phyloP scores from a whole-genome alignment of 2,888 invertebrate genomes.

The Drosophila maculinotata region DNA sequence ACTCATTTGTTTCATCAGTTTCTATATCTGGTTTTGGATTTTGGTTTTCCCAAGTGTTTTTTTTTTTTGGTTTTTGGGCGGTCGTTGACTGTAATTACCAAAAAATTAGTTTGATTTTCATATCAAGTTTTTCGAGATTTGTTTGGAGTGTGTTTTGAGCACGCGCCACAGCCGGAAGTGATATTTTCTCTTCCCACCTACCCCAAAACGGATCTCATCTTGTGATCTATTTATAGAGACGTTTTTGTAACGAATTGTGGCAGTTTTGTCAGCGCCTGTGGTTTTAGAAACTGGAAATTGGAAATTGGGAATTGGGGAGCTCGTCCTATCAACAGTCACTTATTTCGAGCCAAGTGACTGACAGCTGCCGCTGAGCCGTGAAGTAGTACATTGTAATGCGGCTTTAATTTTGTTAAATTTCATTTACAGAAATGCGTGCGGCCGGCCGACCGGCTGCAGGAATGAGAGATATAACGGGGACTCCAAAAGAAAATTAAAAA shows the following conservation, averaged over 20 bases:
- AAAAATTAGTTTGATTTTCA: conserved; percentile 75
- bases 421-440: conserved; percentile 70
- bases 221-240: conserved; percentile 52
- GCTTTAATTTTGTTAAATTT: conserved; percentile 67
- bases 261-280: conserved; percentile 73
- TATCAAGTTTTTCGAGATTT: conserved; percentile 56
- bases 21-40: conserved; percentile 1
- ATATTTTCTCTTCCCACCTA: conserved; percentile 29
- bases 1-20: conserved; percentile 22
- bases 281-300: too few relatives aligned
- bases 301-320: conserved; percentile 69
- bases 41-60: conserved; percentile 28
- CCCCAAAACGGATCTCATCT: conserved; percentile 20
- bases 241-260: conserved; percentile 52
- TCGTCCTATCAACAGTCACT: conserved; percentile 75
- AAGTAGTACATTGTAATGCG: conserved; percentile 38
- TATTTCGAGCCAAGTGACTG: conserved; percentile 66
- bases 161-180: conserved; percentile 76
- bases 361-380: conserved; percentile 64
- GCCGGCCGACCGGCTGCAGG: conserved; percentile 22
- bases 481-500: conserved; percentile 1
- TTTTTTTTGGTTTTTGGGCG: conserved; percentile 21
- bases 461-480: conserved; percentile 36
- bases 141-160: conserved; percentile 58
- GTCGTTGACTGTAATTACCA: conserved; percentile 63